Percentiles rank a stretch among this genome's conserved stretches.
phyloP scores from a whole-genome alignment of 2,888 invertebrate genomes.

The Torymus texanus region DNA sequence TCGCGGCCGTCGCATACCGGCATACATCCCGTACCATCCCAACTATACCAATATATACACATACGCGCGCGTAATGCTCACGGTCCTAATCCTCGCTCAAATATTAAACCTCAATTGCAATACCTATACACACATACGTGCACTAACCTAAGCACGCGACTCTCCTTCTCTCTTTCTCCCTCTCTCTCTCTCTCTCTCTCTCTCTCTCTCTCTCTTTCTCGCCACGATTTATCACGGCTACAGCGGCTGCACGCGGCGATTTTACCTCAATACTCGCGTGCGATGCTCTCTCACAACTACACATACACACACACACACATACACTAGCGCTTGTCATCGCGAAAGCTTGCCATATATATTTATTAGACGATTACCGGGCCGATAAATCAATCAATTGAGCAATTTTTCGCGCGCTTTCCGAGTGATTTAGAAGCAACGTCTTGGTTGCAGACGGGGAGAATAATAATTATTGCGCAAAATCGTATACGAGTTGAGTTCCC shows the following conservation, averaged over 20 bases:
- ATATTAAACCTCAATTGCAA: neutral
- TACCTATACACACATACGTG: neutral
- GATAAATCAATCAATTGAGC: slow-evolving; percentile 53
- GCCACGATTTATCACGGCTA: slow-evolving; percentile 31
- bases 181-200: too few species aligned
- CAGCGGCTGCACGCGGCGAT: slow-evolving; percentile 39
- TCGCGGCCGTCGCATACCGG: too few species aligned
- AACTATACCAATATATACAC: too few species aligned
- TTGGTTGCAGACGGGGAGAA: too few species aligned
- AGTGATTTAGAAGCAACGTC: too few species aligned
- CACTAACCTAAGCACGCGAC: neutral
- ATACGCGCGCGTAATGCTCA: too few species aligned
- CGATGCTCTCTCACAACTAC: neutral
- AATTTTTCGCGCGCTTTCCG: slow-evolving; percentile 4
- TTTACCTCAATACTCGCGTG: slow-evolving; percentile 34
- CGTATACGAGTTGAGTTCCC: slow-evolving; percentile 25
- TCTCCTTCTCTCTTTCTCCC: slow-evolving; percentile 13
- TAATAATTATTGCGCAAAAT: neutral
- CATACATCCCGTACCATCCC: too few species aligned
- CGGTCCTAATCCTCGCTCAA: too few species aligned
- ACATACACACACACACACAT: neutral
- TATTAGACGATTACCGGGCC: slow-evolving; percentile 33
- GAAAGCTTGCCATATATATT: slow-evolving; percentile 40
- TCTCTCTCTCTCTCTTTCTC: slow-evolving; percentile 13
- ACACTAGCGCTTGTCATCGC: slow-evolving; percentile 29